phyloP scores from a whole-genome alignment of 1,140 invertebrate genomes.

The Pectinophora gossypiella region DNA sequence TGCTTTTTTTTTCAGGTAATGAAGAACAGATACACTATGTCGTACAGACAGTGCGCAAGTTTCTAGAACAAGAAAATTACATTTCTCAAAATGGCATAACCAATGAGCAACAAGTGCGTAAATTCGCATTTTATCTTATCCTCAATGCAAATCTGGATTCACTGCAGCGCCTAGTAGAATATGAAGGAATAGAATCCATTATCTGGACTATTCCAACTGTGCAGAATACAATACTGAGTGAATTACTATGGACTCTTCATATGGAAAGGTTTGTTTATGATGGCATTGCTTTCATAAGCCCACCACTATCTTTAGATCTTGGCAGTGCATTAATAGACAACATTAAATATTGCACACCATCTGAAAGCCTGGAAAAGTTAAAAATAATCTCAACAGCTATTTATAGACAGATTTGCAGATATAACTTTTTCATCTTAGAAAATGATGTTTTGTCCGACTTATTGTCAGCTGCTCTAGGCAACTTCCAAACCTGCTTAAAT shows the following conservation, averaged over 20 bases:
- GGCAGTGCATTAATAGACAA: conserved; percentile 39
- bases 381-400: conserved; percentile 34
- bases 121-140: conserved; percentile 53
- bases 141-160: conserved; percentile 47
- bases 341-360: conserved; percentile 52
- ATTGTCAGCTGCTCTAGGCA: conserved; percentile 28
- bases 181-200: conserved; percentile 42
- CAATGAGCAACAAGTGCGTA: conserved; percentile 27
- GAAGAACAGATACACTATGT: conserved; percentile 51
- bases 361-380: conserved; percentile 35
- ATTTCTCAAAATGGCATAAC: conserved; percentile 24
- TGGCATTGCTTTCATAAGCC: conserved; percentile 41
- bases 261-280: conserved; percentile 56
- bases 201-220: conserved; percentile 56
- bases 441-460: conserved; percentile 17
- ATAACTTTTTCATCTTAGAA: conserved; percentile 40
- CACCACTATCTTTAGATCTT: conserved; percentile 42
- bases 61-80: conserved; percentile 37
- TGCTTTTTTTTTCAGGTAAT: conserved; percentile 63
- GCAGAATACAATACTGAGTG: conserved; percentile 51
- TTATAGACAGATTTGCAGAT: conserved; percentile 43
- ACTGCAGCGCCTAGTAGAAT: conserved; percentile 40
- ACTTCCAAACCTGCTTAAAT: conserved; percentile 43
- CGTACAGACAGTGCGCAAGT: conserved; percentile 30
- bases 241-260: conserved; percentile 50